Evolutionary conservation across 2,888 invertebrate species (phyloP), one percentile per base, ranked within the genome.

Genomic region (Cyclophora punctaria): DNA sequence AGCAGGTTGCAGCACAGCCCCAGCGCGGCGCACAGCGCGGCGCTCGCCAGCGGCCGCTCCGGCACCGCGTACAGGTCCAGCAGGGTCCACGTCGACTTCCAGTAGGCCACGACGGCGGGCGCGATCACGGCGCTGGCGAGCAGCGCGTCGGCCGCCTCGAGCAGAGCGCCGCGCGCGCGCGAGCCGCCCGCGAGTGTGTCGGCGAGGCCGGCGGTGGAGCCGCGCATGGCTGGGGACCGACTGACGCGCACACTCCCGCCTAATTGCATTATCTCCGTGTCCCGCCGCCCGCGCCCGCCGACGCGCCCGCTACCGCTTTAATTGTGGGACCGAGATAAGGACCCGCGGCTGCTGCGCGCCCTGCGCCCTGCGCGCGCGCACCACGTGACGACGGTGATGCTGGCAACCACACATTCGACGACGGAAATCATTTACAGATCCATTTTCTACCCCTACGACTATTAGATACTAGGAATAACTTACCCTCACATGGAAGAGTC

Each of bases 11-110:
- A 94, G 63, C 89, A 73, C 63, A 94, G 89, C 34, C 96, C 96
- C 63, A 95, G 90, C 2, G 87, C 75, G 49, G 94, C 90, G 61
- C 95, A 95, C 41, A 90, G 84, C 48, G 92, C 81, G 20, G 93
- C 92, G 65, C 95, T 95, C 45, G 89, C 65, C 3, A 91, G 80
- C 3, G 81, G 78, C 52, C 91, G 78, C 0, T 89, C 83, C 0
- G 95, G 93, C 60, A 92, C 91, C 51, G 96, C 89, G 75, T 94
- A 92, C 48, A 91, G 73, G 71, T 92, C 94, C 89, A 95, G 92
- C 48, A 96, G 89, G 45, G 91, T 91, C 96, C 96, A 96, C 46
- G 95, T 94, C 59, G 95, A 94, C 58, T 96, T 90, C 96, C 96
- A 96, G 79, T 95, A 96, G 57, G 93, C 91, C 51, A 96, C 95